Evolutionary conservation across 1,140 invertebrate species (phyloP).

Genomic region (Solen grandis): DNA sequence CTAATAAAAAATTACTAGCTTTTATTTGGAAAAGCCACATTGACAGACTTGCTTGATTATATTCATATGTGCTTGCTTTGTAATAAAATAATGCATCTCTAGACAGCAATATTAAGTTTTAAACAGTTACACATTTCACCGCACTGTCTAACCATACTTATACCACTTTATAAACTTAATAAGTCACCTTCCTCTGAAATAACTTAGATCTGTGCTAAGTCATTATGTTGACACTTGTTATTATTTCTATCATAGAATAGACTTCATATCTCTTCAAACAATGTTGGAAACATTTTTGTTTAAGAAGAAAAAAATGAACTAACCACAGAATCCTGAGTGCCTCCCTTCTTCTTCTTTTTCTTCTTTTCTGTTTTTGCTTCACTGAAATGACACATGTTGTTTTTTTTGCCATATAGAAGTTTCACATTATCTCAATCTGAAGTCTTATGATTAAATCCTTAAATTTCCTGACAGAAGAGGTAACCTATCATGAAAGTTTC

Average conservation of each 20-base stretch:
- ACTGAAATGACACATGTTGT: constrained; percentile 46
- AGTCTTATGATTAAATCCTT: no score
- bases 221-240: background rate
- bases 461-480: background rate
- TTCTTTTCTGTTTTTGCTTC: constrained; percentile 72
- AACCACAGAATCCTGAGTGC: constrained; percentile 57
- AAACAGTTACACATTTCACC: background rate
- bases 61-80: no score
- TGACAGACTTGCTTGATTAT: no score
- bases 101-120: no score
- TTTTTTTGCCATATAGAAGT: no score
- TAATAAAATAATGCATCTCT: no score
- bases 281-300: background rate
- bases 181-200: background rate
- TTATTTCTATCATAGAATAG: background rate
- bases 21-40: no score
- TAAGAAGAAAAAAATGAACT: background rate
- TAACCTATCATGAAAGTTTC: background rate
- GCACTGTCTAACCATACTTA: background rate
- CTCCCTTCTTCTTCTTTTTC: constrained; percentile 66
- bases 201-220: background rate
- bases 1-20: no score
- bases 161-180: background rate
- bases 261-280: background rate
- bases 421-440: no score